Evolutionary conservation across 2,113 vertebrate genomes (phyloP).

Genomic region (Perca schrenkii): DNA sequence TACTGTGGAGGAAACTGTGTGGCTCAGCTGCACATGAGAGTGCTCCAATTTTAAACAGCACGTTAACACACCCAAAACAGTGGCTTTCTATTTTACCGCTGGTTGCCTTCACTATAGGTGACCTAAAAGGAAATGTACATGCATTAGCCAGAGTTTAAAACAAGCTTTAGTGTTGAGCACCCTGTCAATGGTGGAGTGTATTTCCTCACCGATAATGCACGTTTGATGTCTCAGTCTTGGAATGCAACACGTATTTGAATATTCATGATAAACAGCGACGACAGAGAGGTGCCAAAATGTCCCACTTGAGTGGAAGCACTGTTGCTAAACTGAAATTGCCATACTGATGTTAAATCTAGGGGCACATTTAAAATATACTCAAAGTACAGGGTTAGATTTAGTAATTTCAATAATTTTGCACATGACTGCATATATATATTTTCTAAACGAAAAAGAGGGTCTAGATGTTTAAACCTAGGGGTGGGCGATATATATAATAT

Average conservation of each 20-base stretch:
- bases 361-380: slow-evolving; percentile 19
- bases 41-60: slow-evolving; percentile 65
- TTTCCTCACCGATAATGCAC: slow-evolving; percentile 39
- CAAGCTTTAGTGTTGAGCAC: slow-evolving; percentile 13
- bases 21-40: slow-evolving; percentile 61
- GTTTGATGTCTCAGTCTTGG: slow-evolving; percentile 49
- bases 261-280: slow-evolving; percentile 63
- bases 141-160: slow-evolving; percentile 26
- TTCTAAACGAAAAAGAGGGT: slow-evolving; percentile 16
- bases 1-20: slow-evolving; percentile 58
- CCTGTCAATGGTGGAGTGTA: slow-evolving; percentile 7
- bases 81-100: slow-evolving; percentile 18
- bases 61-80: slow-evolving; percentile 43
- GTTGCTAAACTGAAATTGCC: slow-evolving; percentile 23
- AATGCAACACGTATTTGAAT: slow-evolving; percentile 60
- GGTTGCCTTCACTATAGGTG: slow-evolving; percentile 29
- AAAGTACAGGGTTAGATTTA: slow-evolving; percentile 23
- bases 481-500: no score
- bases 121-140: slow-evolving; percentile 44
- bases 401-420: slow-evolving; percentile 10
- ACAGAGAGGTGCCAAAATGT: slow-evolving; percentile 38
- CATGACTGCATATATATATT: slow-evolving; percentile 11
- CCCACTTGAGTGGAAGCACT: slow-evolving; percentile 33
- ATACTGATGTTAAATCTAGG: slow-evolving; percentile 22
- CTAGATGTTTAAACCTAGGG: neutral